Base-by-base conservation (phyloP, 2,797 vertebrate genomes). In the Sylvia borin region DNA sequence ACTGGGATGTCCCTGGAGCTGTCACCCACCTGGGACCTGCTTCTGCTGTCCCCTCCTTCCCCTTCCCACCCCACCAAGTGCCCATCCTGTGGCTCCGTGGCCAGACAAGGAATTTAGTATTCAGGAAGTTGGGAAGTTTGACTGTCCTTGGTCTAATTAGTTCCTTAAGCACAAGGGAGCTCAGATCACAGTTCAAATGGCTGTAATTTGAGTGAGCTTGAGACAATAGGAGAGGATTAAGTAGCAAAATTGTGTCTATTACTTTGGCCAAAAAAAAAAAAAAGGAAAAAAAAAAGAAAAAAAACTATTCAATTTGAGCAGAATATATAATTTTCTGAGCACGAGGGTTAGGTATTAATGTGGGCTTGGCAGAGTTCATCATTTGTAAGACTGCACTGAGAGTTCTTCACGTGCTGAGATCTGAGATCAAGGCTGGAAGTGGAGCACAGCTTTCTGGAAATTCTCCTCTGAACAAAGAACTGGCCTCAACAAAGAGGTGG, bases 91-190 rank as follows among this genome's bases (percentile, higher is more conserved):
- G 7, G 27, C 62, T 64, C 74, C 53, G n/a, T 64, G 87, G 85
- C 82, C 65, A 68, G 65, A n/a, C 2, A 4, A 27, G 47, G 75
- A 40, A 77, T 95, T 95, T 26, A 54, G 25, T 60, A 53, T 85
- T 89, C 81, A 78, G 61, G 43, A 88, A 84, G 62, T 32, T 90
- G 85, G 73, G 73, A 90, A 72, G 73, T 93, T 95, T 47, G 34
- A 62, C 85, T 89, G 83, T 65, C 90, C 82, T 92, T 83, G 79
- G 50, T 92, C 82, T 96, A 90, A 95, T 92, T 72, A 90, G 82
- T 84, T 96, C 8, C 7, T 93, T 40, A 62, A 95, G 73, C 94
- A 84, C 90, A 72, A 76, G 90, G 87, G 76, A 96, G 79, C 93
- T 91, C 47, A 54, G 91, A 84, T 93, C 77, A 36, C 77, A 58